A percentile compares a stretch with the other conserved stretches of the same genome.
phyloP scores from a whole-genome alignment of 2,888 invertebrate genomes.

The Latrodectus hesperus region DNA sequence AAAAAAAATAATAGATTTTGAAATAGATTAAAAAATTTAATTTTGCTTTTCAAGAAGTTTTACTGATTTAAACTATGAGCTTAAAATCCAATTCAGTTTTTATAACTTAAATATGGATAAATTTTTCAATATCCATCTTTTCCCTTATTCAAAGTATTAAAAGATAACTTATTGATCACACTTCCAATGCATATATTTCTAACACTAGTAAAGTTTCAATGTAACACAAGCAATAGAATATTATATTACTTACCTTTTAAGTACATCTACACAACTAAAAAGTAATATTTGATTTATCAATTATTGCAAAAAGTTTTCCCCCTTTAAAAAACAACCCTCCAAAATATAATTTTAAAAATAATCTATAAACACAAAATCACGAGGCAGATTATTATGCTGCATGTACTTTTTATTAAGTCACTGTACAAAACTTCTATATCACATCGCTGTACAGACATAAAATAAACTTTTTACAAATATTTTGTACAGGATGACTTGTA shows the following conservation, averaged over 20 bases:
- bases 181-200: too few relatives aligned
- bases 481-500: constrained; percentile 70
- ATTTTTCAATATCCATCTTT: too few relatives aligned
- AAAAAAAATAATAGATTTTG: too few relatives aligned
- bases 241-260: neutral
- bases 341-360: neutral
- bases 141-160: too few relatives aligned
- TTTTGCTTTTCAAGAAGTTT: too few relatives aligned
- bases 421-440: constrained; percentile 70
- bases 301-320: neutral
- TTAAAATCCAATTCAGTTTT: too few relatives aligned
- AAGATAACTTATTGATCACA: too few relatives aligned
- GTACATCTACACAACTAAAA: neutral
- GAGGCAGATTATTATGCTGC: constrained; percentile 59
- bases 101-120: too few relatives aligned
- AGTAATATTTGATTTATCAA: neutral
- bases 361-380: constrained; percentile 47
- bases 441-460: constrained; percentile 70
- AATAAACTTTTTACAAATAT: constrained; percentile 69
- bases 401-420: constrained; percentile 70
- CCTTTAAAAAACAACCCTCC: neutral
- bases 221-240: too few relatives aligned
- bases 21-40: too few relatives aligned
- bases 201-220: too few relatives aligned
- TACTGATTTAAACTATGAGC: too few relatives aligned